Evolutionary conservation across 35 echinoderm and acorn worm species (phyloP), one percentile per base, ranked within the genome.

Genomic region (Strongylocentrotus purpuratus): DNA sequence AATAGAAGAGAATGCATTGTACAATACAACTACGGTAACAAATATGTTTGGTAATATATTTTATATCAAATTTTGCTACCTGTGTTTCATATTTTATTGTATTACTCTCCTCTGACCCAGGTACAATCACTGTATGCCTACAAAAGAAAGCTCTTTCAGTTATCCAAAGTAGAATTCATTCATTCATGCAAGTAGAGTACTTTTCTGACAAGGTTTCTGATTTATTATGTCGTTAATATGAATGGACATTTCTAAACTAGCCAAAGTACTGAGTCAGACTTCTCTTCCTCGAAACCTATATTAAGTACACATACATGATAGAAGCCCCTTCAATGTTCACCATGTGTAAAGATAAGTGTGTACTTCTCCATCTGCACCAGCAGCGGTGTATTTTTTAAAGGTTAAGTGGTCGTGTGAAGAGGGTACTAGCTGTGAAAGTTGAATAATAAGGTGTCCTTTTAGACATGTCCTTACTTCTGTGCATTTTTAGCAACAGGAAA

Each of bases 171-270:
- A 55, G 50, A 12, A 55, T 55, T 55, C 50, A 55, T 55, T 55
- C 50, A 55, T 41, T 41, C 35, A 41, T 41, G 35, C 35, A 41
- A 41, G 35, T 41, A 41, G 35, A 3, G 35, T 41, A 41, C 35
- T 3, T 9, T 11, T 78, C 15, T 78, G 20, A 78, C 65, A 3
- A 78, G 65, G 65, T n/a, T 28, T n/a, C 25, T 2, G 65, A 78
- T 78, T 28, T 78, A 28, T 78, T 22, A 28, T 78, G 22, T 78
- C 65, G 0, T 78, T 28, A 78, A n/a, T 78, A 28, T 8, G 65
- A 78, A 78, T 28, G 65, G 65, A 78, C 65, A 70, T 78, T n/a
- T 78, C 20, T 78, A 78, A n/a, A 78, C 65, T 78, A 78, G 65
- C 65, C 65, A 31, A 78, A 78, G 65, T 28, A 78, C 65, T 78